Percentiles rank a stretch among this genome's conserved stretches.
Conservation (phyloP, 2,113 vertebrate genomes). For the Glareola pratincola region DNA sequence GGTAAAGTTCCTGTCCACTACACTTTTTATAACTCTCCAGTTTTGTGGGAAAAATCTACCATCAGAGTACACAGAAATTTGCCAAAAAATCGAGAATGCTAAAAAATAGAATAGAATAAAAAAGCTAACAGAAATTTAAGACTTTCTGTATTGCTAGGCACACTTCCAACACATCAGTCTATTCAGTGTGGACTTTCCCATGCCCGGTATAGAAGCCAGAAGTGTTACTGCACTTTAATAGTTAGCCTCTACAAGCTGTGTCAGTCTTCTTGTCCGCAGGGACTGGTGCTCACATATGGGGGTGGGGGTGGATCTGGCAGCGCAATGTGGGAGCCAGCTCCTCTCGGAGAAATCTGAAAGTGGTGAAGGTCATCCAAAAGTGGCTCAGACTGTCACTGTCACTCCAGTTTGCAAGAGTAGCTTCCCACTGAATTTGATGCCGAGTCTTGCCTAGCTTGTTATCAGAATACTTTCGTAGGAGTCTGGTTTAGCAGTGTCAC, state of each 20-base stretch:
- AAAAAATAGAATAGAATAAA: constrained; percentile 7
- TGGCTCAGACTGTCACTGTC: background rate
- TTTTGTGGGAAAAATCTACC: constrained; percentile 11
- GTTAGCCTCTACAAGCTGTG: constrained; percentile 1
- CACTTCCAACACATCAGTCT: constrained; percentile 10
- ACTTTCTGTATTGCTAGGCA: constrained; percentile 55
- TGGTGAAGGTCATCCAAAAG: constrained; percentile 34
- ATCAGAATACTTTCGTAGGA: background rate
- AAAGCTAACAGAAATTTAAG: background rate
- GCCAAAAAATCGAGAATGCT: background rate
- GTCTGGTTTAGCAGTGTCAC: background rate
- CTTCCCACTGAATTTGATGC: background rate
- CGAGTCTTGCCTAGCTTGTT: background rate
- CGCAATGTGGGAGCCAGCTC: constrained; percentile 10
- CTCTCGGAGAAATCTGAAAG: constrained; percentile 1
- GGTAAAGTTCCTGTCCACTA: background rate
- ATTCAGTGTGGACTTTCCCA: constrained; percentile 49
- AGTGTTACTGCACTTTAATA: constrained; percentile 52
- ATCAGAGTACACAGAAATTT: background rate
- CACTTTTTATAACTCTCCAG: background rate
- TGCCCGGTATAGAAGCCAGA: constrained; percentile 34
- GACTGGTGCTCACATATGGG: constrained; percentile 4
- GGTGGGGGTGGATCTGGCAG: constrained; percentile 31
- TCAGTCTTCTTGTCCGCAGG: constrained; percentile 1
- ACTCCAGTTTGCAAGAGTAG: background rate